phyloP scores from a whole-genome alignment of 2,113 vertebrate genomes.

The Andinoacara biseriatus region DNA sequence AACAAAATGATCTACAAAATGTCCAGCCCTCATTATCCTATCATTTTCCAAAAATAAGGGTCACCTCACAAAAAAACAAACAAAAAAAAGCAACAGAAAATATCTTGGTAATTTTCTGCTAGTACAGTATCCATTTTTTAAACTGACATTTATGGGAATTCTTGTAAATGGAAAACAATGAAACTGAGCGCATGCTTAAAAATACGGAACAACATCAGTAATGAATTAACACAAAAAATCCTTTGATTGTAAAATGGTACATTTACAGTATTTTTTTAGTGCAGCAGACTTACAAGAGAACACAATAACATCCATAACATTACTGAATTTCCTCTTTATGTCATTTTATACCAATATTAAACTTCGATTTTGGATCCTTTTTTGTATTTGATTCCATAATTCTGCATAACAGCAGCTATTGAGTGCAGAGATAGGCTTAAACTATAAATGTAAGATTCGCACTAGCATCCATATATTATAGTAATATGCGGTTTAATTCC shows the following conservation, averaged over 20 bases:
- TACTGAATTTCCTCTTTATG: conserved; percentile 35
- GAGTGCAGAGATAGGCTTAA: conserved; percentile 50
- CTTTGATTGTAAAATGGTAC: background rate
- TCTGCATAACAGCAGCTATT: conserved; percentile 53
- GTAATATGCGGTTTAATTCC: conserved; percentile 48
- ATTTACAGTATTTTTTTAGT: background rate
- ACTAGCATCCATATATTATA: conserved; percentile 36
- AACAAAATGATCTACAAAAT: background rate
- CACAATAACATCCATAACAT: conserved; percentile 26
- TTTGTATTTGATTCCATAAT: conserved; percentile 46
- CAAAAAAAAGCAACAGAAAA: too few relatives aligned
- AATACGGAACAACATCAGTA: background rate
- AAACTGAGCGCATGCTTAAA: background rate
- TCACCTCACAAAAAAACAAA: too few relatives aligned
- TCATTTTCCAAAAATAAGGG: conserved; percentile 4
- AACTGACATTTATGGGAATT: background rate
- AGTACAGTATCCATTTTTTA: background rate
- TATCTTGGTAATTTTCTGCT: background rate
- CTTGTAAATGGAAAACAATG: background rate
- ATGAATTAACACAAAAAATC: background rate
- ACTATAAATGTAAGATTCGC: conserved; percentile 24
- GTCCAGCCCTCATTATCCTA: conserved; percentile 4
- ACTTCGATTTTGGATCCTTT: conserved; percentile 22
- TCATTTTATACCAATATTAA: conserved; percentile 23
- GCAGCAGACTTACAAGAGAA: background rate